These are phyloP conservation scores for Seira ritae DNA, from an alignment of 2,888 invertebrate species.

Conservation along the genomic window DNA sequence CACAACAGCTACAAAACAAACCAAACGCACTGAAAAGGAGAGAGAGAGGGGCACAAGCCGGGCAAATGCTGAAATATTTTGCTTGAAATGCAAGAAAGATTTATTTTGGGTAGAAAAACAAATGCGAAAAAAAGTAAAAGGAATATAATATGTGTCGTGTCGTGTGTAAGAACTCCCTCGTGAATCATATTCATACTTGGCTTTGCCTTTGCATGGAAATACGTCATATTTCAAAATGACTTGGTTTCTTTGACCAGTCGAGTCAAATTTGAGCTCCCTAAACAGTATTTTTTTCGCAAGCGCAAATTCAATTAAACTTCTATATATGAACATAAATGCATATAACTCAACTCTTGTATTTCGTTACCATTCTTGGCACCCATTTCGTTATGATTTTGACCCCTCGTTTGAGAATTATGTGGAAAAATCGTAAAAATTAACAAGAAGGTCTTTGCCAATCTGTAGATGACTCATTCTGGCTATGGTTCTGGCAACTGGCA, in stretches of 20 bases:
- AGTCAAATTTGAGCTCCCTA: not conserved
- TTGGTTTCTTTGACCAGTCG: not conserved
- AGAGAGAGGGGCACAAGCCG: too few relatives aligned
- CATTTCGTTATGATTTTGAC: not conserved
- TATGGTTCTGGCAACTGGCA: not conserved
- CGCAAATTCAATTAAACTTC: slow-evolving; percentile 8
- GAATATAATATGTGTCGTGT: not conserved
- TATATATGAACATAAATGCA: not conserved
- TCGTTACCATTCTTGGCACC: not conserved
- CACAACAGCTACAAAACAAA: too few relatives aligned
- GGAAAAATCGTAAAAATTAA: slow-evolving; percentile 20
- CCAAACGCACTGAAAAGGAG: too few relatives aligned
- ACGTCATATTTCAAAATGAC: not conserved
- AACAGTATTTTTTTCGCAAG: slow-evolving; percentile 6
- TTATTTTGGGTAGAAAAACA: slow-evolving; percentile 27
- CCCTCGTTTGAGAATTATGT: not conserved
- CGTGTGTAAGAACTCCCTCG: not conserved
- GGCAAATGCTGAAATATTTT: not conserved
- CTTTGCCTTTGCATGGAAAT: not conserved
- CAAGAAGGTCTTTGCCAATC: slow-evolving; percentile 23
- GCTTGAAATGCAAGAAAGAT: not conserved
- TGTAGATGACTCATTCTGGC: not conserved
- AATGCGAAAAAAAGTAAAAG: slow-evolving; percentile 18
- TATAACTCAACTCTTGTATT: not conserved
- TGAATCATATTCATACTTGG: not conserved